Evolutionary conservation across 2,113 vertebrate species (phyloP), one percentile per base, ranked within the genome.

Genomic region (Australoheros scitulus): DNA sequence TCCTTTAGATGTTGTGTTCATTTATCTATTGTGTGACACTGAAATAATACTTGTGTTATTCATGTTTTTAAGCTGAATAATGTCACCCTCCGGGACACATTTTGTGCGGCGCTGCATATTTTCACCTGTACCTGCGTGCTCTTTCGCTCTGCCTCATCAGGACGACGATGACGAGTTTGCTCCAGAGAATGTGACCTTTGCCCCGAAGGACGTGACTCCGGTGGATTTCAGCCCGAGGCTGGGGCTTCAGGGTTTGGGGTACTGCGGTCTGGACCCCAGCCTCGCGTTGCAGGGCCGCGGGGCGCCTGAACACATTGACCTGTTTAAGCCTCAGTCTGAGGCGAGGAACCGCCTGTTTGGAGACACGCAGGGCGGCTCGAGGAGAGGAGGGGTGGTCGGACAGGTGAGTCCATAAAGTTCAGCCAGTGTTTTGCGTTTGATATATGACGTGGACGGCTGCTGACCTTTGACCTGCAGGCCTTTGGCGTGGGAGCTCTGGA

Each of bases 401-500:
- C 97, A 99, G 97, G 98, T 96, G 78, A 11, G 57, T 22, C n/a
- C 14, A 8, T 15, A 1, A 36, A 24, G 0, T n/a, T 11, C 32
- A 2, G 1, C 20, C 5, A 20, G 65, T 32, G 5, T n/a, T 18
- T 17, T 18, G 15, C n/a, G n/a, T 17, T 52, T 68, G 5, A 13
- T 70, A 70, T 41, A 20, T 2, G 36, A 41, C 29, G 34, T 5
- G 9, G 8, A 24, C 11, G 20, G 3, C 56, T 70, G 56, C 3
- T 43, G 61, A 88, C 29, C 80, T 88, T 57, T 82, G 32, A 77
- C 90, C 86, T 58, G 64, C 64, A 99, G 98, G 98, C 97, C 14
- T 99, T 99, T 26, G 98, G 98, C 6, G 96, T 99, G 1, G 98
- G 98, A 15, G 97, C 98, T 5, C 91, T 99, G 79, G 98, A 99